These are phyloP conservation scores for Balaeniceps rex DNA, from an alignment of 2,113 vertebrate genomes.

Conservation along the genomic window DNA sequence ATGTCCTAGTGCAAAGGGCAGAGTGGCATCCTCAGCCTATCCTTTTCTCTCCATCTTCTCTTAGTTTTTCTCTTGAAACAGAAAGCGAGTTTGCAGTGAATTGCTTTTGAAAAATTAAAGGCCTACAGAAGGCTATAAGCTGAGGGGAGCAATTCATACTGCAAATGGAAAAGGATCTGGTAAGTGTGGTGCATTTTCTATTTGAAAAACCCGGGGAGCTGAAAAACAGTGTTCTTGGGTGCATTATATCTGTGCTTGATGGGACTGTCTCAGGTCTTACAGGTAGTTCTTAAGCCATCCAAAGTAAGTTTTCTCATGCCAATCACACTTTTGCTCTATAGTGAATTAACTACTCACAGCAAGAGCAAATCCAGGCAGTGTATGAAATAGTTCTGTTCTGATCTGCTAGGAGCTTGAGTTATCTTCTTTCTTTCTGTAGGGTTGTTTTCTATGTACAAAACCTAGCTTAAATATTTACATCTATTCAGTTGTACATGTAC, in stretches of 20 bases:
- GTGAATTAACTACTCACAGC: not conserved
- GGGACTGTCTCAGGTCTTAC: not conserved
- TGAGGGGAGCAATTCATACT: not conserved
- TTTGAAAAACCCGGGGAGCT: not conserved
- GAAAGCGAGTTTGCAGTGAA: not conserved
- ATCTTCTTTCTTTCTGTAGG: not conserved
- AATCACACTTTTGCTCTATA: not conserved
- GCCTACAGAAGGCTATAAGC: not conserved
- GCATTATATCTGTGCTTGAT: not conserved
- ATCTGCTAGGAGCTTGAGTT: not conserved
- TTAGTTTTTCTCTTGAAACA: not conserved
- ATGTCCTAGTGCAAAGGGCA: not conserved
- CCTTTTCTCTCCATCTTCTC: not conserved
- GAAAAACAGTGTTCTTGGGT: not conserved
- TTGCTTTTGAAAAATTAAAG: not conserved
- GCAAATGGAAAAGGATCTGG: not conserved
- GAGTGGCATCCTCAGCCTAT: not conserved
- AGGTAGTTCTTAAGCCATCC: not conserved
- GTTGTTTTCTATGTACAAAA: not conserved
- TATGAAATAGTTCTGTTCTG: not conserved
- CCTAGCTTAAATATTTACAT: not conserved
- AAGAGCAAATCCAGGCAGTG: not conserved
- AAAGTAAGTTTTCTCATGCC: not conserved
- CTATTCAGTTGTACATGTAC: not conserved
- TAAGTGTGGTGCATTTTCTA: not conserved